phyloP scores from a whole-genome alignment of 64 coral and sea anemone species.

The Pocillopora verrucosa region DNA sequence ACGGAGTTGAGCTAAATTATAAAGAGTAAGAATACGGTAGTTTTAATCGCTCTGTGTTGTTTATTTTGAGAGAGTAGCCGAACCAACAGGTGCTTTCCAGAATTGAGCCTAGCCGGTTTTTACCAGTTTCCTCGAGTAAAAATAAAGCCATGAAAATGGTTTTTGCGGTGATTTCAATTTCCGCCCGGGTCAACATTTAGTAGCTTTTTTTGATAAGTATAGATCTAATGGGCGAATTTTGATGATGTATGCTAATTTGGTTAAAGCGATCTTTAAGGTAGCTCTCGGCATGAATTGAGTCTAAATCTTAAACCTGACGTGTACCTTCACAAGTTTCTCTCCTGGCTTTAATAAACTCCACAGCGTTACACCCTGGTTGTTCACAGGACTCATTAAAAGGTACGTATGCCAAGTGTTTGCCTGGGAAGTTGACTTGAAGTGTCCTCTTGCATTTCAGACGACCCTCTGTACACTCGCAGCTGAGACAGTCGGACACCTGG shows the following conservation, averaged over 20 bases:
- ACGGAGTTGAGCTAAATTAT: neutral
- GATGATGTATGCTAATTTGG: no score
- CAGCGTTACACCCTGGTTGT: neutral
- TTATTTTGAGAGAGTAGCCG: neutral
- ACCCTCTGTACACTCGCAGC: neutral
- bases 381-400: constrained; percentile 4
- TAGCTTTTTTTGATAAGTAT: no score
- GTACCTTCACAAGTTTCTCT: constrained; percentile 32
- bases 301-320: neutral
- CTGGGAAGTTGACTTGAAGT: constrained; percentile 7
- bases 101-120: no score
- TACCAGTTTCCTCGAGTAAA: no score
- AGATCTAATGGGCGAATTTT: no score
- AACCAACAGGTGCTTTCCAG: no score
- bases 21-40: no score
- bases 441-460: constrained; percentile 9
- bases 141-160: no score
- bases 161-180: no score
- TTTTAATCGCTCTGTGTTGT: no score
- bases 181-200: no score
- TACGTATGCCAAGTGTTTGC: neutral
- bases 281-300: neutral
- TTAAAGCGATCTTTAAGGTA: no score
- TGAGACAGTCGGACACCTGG: constrained; percentile 8
- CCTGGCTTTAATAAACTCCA: neutral